phyloP scores from a whole-genome alignment of 2,797 vertebrate genomes.

The Siniperca obscura region DNA sequence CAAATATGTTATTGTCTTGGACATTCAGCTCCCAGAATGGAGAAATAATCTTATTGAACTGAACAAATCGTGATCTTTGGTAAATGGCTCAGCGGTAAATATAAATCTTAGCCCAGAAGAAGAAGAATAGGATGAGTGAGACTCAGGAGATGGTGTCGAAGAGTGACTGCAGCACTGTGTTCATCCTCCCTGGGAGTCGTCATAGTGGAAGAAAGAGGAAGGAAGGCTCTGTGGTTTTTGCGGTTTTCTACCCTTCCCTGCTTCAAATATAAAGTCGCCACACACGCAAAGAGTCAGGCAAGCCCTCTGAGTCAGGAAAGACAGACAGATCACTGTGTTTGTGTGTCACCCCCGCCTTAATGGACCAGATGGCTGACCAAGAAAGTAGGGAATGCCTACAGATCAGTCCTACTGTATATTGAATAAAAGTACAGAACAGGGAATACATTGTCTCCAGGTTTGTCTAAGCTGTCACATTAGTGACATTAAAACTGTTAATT shows the following conservation, averaged over 20 bases:
- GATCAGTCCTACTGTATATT: not conserved
- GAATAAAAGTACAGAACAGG: not conserved
- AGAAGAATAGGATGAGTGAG: not conserved
- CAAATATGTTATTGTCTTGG: not conserved
- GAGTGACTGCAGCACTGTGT: not conserved
- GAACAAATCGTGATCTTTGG: not conserved
- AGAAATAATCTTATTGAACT: not conserved
- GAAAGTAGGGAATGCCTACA: slow-evolving; percentile 23
- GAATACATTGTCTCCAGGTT: slow-evolving; percentile 7
- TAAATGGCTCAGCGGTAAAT: not conserved
- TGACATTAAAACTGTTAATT: not conserved
- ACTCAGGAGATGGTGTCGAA: not conserved
- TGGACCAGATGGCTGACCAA: slow-evolving; percentile 36
- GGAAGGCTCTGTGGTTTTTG: slow-evolving; percentile 71
- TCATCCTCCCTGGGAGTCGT: slow-evolving; percentile 7
- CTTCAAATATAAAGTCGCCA: slow-evolving; percentile 58
- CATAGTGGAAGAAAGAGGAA: slow-evolving; percentile 48
- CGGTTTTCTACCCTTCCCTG: slow-evolving; percentile 58
- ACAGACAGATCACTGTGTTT: slow-evolving; percentile 19
- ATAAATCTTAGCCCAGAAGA: not conserved
- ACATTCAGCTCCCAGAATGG: not conserved
- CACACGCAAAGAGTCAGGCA: slow-evolving; percentile 15
- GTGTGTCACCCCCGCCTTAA: slow-evolving; percentile 27
- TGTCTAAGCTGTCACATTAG: not conserved
- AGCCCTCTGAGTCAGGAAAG: slow-evolving; percentile 24